Base-by-base conservation (phyloP, 2,113 vertebrate species). In the Channa argus region DNA sequence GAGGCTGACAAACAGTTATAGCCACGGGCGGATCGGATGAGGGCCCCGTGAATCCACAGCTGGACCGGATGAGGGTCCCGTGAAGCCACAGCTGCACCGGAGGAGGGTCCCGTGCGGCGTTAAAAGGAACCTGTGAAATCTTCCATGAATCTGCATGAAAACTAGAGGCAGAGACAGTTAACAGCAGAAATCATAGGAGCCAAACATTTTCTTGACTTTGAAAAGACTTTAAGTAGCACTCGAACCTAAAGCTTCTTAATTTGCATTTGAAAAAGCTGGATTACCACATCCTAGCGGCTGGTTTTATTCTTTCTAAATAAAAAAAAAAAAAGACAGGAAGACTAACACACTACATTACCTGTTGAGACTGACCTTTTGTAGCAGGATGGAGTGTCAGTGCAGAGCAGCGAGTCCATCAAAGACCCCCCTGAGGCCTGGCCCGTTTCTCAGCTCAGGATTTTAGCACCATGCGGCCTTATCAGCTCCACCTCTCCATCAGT, bases 1-100 rank as follows among this genome's bases (percentile, higher is more conserved):
- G 79, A 85, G 87, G 45, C 77, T 88, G 86, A 88, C 78, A 80
- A 92, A 87, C 59, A 55, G 68, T 74, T 68, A 14, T 44, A 59
- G 82, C 80, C 80, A 11, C 56, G 53, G 85, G 88, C 74, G 2
- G 54, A 53, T 34, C 49, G 36, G 82, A 80, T 69, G 59, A 71
- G 37, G 15, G 0, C 63, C 33, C 45, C 8, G 10, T 36, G 41
- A 38, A 56, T 6, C 62, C 61, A 73, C 14, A 63, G 78, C 65
- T 53, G 47, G 65, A 67, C 60, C 36, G 61, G 70, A 63, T 62
- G 80, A 62, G 69, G 77, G 69, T 72, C 49, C 80, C 65, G 39
- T 41, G 39, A 7, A 55, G 82, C 77, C 79, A 12, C 56, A 52
- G 24, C 24, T 24, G 24, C 24, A 24, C 24, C 24, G 24, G 24